Base-by-base conservation (phyloP, 2,113 vertebrate genomes). In the Willisornis vidua region DNA sequence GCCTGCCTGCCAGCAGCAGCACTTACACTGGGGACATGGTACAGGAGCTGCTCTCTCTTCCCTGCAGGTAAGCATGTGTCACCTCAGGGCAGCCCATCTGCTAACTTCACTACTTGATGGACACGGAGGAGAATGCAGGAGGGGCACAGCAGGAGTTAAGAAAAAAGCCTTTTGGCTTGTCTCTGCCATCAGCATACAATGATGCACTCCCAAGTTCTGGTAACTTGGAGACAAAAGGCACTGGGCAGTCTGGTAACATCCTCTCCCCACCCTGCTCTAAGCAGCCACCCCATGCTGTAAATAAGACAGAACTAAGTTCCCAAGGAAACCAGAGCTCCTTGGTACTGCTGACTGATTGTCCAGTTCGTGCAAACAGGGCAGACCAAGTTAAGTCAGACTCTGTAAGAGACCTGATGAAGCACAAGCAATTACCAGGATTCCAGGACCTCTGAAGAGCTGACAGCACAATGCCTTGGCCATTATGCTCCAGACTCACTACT, bases 1-100 rank as follows among this genome's bases (percentile, higher is more conserved):
- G 87, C 79, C 74, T 55, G 73, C 67, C 48, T 85, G 94, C 82
- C 90, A 95, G 90, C 72, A 89, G 84, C 86, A 89, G 82, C 70
- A 43, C 89, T 81, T 55, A 25, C 94, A 82, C 43, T 0, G 0
- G 74, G 45, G 59, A 82, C 48, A 17, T 46, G 43, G 37, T 54
- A 49, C 48, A n/a, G 74, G 88, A 95, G 82, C 78, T 74, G n/a
- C 72, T 86, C 88, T 68, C 75, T 77, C 81, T 61, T 88, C 83
- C 68, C 54, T 12, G 61, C 90, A 89, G 84, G 91, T 89, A 49
- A 90, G 68, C 58, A 11, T 24, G 72, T 74, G 63, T 78, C 94
- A 94, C 86, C 87, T 85, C 23, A 78, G 94, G 86, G 81, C 75
- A 88, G 83, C 88, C 94, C 96, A 96, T 95, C 93, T 95, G 96